Evolutionary conservation across 2,888 invertebrate species (phyloP).

Genomic region (Dilophus febrilis): DNA sequence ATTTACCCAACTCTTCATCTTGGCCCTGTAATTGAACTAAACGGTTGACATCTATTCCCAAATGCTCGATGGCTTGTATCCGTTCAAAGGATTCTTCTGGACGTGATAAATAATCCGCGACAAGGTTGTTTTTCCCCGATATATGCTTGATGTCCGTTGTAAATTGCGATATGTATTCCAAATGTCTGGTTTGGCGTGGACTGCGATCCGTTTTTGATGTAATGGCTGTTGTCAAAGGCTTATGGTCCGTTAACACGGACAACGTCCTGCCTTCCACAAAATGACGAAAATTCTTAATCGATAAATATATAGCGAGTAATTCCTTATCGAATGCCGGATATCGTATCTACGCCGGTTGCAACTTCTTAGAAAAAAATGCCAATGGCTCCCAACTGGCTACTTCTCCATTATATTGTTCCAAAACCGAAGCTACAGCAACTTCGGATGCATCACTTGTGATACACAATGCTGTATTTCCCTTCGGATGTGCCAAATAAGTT

Average conservation of each 20-base stretch:
- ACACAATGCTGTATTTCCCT: slow-evolving; percentile 13
- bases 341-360: slow-evolving; percentile 17
- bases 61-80: not conserved
- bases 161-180: slow-evolving; percentile 17
- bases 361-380: slow-evolving; percentile 21
- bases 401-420: slow-evolving; percentile 17
- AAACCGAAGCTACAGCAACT: slow-evolving; percentile 19
- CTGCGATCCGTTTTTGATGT: slow-evolving; percentile 15
- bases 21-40: too few species aligned
- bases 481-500: slow-evolving; percentile 20
- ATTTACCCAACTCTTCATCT: too few species aligned
- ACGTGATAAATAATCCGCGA: slow-evolving; percentile 6
- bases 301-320: slow-evolving; percentile 22
- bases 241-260: slow-evolving; percentile 20
- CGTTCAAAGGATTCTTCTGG: not conserved
- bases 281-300: slow-evolving; percentile 20
- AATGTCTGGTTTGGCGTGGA: slow-evolving; percentile 20
- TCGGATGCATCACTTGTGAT: slow-evolving; percentile 18
- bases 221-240: slow-evolving; percentile 19
- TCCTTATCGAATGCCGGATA: slow-evolving; percentile 23
- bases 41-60: too few species aligned
- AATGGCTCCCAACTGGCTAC: slow-evolving; percentile 18
- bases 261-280: slow-evolving; percentile 21
- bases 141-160: slow-evolving; percentile 7
- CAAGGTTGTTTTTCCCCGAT: slow-evolving; percentile 10